Evolutionary conservation across 1,140 invertebrate genomes (phyloP).

Genomic region (Druon quercuslanigerum): DNA sequence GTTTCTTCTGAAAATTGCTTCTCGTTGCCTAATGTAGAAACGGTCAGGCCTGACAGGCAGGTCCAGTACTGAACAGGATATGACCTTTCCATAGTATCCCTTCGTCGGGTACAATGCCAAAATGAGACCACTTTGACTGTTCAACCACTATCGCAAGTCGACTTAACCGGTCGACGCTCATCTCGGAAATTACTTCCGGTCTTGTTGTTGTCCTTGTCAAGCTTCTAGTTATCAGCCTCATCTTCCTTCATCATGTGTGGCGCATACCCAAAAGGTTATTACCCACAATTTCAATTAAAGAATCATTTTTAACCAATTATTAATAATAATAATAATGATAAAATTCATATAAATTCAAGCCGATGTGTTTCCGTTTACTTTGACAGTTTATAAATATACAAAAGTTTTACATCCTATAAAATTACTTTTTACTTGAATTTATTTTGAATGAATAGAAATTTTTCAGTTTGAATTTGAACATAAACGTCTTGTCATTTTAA

Average conservation of each 20-base stretch:
- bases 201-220: conserved; percentile 52
- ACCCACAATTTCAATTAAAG: conserved; percentile 34
- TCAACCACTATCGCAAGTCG: conserved; percentile 73
- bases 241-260: conserved; percentile 43
- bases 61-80: conserved; percentile 70
- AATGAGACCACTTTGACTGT: conserved; percentile 75
- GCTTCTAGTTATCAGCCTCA: conserved; percentile 30
- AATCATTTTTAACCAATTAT: too few relatives aligned
- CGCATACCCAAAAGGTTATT: conserved; percentile 42
- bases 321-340: too few relatives aligned
- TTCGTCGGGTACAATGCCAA: conserved; percentile 64
- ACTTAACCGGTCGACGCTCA: conserved; percentile 62
- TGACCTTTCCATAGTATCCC: conserved; percentile 67
- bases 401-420: too few relatives aligned
- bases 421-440: too few relatives aligned
- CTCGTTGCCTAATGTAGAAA: conserved; percentile 54
- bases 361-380: too few relatives aligned
- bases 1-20: conserved; percentile 62
- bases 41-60: conserved; percentile 54
- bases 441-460: too few relatives aligned
- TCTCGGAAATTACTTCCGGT: conserved; percentile 76
- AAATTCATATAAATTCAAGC: too few relatives aligned
- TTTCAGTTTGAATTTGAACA: too few relatives aligned
- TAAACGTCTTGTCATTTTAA: too few relatives aligned
- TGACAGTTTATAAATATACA: too few relatives aligned